A percentile compares a stretch with the other conserved stretches of the same genome.
These are phyloP conservation scores for Leptinotarsa lineolata DNA, from an alignment of 1,140 invertebrate genomes.

Conservation along the genomic window DNA sequence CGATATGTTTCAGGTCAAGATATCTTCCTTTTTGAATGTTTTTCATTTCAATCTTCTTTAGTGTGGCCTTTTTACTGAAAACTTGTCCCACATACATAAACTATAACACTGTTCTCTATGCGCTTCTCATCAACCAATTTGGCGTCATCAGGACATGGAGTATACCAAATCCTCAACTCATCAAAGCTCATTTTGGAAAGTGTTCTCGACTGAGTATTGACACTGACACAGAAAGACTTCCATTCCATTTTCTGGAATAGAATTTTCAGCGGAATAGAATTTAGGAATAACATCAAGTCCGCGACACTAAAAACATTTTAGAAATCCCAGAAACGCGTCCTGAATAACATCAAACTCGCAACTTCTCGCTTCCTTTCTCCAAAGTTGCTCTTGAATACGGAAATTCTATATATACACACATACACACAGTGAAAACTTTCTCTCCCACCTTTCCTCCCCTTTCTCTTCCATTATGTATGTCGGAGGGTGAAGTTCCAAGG, in stretches of 20 bases:
- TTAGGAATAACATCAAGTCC: slow-evolving; percentile 10
- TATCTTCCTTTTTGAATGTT: too few species aligned
- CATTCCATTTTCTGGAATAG: background rate
- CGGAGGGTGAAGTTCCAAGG: slow-evolving; percentile 29
- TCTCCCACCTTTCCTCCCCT: slow-evolving; percentile 21
- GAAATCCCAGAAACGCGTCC: slow-evolving; percentile 36
- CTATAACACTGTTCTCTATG: too few species aligned
- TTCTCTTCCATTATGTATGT: slow-evolving; percentile 44
- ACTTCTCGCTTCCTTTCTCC: slow-evolving; percentile 40
- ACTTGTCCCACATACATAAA: too few species aligned
- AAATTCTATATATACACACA: slow-evolving; percentile 32
- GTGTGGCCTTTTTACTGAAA: too few species aligned
- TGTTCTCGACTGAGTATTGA: too few species aligned
- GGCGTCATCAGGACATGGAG: too few species aligned
- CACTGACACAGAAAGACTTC: background rate
- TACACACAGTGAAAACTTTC: slow-evolving; percentile 39
- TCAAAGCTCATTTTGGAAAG: too few species aligned
- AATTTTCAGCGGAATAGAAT: background rate
- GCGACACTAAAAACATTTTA: slow-evolving; percentile 34
- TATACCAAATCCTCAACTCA: too few species aligned
- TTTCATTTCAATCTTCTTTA: too few species aligned
- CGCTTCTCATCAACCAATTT: too few species aligned
- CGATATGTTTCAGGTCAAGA: too few species aligned
- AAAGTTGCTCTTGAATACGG: slow-evolving; percentile 41
- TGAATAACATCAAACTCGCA: slow-evolving; percentile 43